Base-by-base conservation (phyloP, 2,113 vertebrate genomes). In the Phalacrocorax pelagicus region DNA sequence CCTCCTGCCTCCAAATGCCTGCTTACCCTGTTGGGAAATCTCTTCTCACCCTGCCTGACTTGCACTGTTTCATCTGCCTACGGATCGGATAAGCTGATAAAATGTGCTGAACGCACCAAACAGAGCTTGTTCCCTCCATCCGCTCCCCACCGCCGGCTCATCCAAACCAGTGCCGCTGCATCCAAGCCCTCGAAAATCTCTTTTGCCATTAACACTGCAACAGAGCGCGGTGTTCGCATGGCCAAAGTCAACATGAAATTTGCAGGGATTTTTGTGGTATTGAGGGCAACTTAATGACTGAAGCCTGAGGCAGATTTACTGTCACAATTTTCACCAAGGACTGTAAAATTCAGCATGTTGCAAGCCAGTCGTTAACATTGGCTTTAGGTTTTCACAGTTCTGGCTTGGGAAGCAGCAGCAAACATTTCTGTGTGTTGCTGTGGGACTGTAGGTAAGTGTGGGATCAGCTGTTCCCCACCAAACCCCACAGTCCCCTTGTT, bases 91-190 rank as follows among this genome's bases (percentile, higher is more conserved):
- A 88, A 91, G 85, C 92, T 88, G 94, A 96, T 92, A 86, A 94
- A 97, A 97, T 94, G 92, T 96, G 95, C 94, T 88, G 94, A 97
- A 92, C 12, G n/a, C 87, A 91, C 94, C 85, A 77, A 93, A 74
- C 34, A 40, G 95, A 97, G 95, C 83, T 82, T 65, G 90, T n/a
- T 91, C 74, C 93, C 81, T 92, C 92, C 92, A 80, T 65, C 75
- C 85, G 26, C 91, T 96, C 83, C 86, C 79, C 0, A 3, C 59
- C 21, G 12, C 79, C 36, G 16, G 32, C 96, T 78, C 95, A 47
- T 66, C 93, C 80, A 92, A 95, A 80, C 78, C 92, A 69, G 82
- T 19, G 1, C 63, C 1, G 3, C 77, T 0, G 6, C 7, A 2
- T 13, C 96, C 88, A 61, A 72, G 84, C 80, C 67, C 86, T 61